phyloP scores from a whole-genome alignment of 2,113 vertebrate genomes.

The Rynchops niger region DNA sequence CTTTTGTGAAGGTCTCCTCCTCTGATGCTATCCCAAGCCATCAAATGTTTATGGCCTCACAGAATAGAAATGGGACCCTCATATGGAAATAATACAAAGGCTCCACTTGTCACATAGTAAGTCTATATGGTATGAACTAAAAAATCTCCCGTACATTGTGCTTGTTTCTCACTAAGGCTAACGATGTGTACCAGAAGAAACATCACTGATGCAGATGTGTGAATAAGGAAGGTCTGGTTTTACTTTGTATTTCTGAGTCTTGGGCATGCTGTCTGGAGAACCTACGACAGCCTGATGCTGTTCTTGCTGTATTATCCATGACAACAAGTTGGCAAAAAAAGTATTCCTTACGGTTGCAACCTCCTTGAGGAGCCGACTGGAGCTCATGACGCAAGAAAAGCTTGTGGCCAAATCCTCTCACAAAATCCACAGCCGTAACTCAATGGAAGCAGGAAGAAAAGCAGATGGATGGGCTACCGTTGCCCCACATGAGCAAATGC shows the following conservation, averaged over 20 bases:
- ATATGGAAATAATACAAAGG: not conserved
- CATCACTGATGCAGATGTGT: not conserved
- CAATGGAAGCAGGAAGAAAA: not conserved
- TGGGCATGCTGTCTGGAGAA: not conserved
- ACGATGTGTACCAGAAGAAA: not conserved
- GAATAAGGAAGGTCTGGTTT: not conserved
- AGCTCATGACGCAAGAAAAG: not conserved
- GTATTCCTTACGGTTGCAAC: not conserved
- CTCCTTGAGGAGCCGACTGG: not conserved
- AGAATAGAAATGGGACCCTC: not conserved
- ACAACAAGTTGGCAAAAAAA: conserved; percentile 21
- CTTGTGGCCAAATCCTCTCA: not conserved
- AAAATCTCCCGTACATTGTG: fast-evolving
- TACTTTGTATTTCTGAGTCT: not conserved
- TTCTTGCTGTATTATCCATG: conserved; percentile 2
- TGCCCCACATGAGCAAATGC: not conserved
- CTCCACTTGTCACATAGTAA: not conserved
- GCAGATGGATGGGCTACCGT: not conserved
- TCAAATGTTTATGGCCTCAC: not conserved
- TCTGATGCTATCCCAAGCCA: not conserved
- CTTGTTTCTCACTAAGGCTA: not conserved
- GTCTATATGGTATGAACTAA: not conserved
- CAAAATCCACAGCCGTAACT: not conserved
- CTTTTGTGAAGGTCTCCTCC: not conserved
- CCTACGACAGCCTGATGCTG: not conserved